A percentile compares a stretch with the other conserved stretches of the same genome.
phyloP scores from a whole-genome alignment of 2,113 vertebrate species.

The Gobio gobio region DNA sequence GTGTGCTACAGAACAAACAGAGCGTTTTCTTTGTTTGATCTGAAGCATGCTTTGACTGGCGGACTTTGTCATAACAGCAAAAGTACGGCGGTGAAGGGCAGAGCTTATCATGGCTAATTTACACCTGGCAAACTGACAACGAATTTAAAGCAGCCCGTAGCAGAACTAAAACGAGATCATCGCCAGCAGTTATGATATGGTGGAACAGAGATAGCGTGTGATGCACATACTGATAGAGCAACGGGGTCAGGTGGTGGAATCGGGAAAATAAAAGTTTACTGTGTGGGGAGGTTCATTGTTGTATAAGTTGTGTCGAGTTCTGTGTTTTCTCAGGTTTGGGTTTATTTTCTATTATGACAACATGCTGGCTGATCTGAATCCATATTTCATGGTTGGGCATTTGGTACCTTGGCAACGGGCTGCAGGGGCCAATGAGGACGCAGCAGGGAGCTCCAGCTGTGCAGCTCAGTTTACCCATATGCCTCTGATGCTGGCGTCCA shows the following conservation, averaged over 20 bases:
- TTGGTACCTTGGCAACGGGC: slow-evolving; percentile 66
- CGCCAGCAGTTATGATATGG: slow-evolving; percentile 26
- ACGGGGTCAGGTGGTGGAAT: background rate
- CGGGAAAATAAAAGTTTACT: slow-evolving; percentile 14
- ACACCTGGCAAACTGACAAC: slow-evolving; percentile 31
- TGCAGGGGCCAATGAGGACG: slow-evolving; percentile 65
- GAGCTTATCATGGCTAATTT: slow-evolving; percentile 29
- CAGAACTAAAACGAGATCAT: slow-evolving; percentile 23
- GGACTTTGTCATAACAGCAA: slow-evolving; percentile 30
- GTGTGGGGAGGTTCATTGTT: background rate
- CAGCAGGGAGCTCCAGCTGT: slow-evolving; percentile 63
- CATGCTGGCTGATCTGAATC: slow-evolving; percentile 52
- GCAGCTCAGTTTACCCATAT: slow-evolving; percentile 66
- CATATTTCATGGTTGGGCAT: slow-evolving; percentile 62
- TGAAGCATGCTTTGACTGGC: slow-evolving; percentile 19
- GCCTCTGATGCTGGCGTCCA: slow-evolving; percentile 57
- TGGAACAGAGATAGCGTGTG: background rate
- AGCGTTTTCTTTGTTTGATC: slow-evolving; percentile 28
- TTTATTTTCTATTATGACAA: slow-evolving; percentile 42
- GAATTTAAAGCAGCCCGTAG: slow-evolving; percentile 10
- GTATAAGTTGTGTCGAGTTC: slow-evolving; percentile 5
- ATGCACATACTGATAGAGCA: background rate
- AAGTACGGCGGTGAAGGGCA: slow-evolving; percentile 24
- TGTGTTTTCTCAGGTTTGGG: slow-evolving; percentile 54
- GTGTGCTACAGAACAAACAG: slow-evolving; percentile 8